Evolutionary conservation across 2,797 vertebrate species (phyloP).

Genomic region (Bradypodion pumilum): DNA sequence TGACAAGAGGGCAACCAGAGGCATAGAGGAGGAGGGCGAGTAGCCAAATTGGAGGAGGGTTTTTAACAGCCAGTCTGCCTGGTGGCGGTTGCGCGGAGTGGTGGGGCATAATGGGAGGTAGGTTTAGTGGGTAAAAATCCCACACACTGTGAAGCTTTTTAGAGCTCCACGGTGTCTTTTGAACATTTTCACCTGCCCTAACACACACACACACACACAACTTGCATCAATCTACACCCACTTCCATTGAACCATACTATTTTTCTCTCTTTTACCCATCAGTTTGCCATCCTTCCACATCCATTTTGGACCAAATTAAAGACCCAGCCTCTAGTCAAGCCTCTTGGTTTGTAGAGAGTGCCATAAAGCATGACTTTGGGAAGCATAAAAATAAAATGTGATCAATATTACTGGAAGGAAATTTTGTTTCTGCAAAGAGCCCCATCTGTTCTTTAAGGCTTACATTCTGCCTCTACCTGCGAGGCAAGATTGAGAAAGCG

Average conservation of each 20-base stretch:
- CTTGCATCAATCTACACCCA: neutral
- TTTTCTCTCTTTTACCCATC: neutral
- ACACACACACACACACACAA: too few species aligned
- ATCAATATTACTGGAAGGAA: slow-evolving; percentile 38
- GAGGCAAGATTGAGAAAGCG: slow-evolving; percentile 58
- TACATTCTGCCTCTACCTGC: slow-evolving; percentile 61
- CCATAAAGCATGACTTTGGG: neutral
- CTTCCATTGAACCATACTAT: neutral
- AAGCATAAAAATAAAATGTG: neutral
- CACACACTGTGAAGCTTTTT: too few species aligned
- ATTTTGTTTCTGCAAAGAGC: slow-evolving; percentile 40
- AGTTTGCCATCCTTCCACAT: neutral
- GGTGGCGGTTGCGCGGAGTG: too few species aligned
- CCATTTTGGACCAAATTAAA: neutral
- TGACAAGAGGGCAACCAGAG: too few species aligned
- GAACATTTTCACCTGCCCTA: too few species aligned
- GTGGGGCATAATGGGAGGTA: too few species aligned
- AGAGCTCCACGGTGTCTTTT: too few species aligned
- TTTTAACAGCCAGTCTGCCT: too few species aligned
- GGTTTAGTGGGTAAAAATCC: too few species aligned
- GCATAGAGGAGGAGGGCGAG: too few species aligned
- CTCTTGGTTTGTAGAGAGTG: neutral
- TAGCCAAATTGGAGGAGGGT: too few species aligned
- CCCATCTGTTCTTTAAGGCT: slow-evolving; percentile 65
- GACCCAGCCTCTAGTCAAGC: neutral